These are phyloP conservation scores for Catocala nupta DNA, from an alignment of 2,888 invertebrate genomes.

Conservation along the genomic window DNA sequence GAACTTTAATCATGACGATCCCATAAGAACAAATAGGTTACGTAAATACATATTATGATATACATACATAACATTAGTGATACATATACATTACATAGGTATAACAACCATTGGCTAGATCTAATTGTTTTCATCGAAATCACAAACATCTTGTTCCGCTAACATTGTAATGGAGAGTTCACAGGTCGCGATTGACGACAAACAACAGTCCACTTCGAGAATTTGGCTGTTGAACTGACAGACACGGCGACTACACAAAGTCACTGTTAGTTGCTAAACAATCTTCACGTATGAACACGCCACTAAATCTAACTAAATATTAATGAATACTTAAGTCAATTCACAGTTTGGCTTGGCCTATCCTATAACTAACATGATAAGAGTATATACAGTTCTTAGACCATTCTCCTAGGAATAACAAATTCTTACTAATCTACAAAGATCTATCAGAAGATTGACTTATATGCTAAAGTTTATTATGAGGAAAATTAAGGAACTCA, in stretches of 20 bases:
- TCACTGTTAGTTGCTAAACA: neutral
- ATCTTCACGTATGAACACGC: slow-evolving; percentile 26
- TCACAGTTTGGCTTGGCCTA: slow-evolving; percentile 77
- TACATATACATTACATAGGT: slow-evolving; percentile 57
- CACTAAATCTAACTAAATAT: slow-evolving; percentile 38
- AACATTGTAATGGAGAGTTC: slow-evolving; percentile 40
- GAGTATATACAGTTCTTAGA: slow-evolving; percentile 55
- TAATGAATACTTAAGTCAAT: slow-evolving; percentile 58
- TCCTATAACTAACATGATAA: slow-evolving; percentile 50
- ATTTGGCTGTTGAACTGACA: neutral
- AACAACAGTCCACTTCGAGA: neutral
- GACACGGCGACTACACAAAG: too few relatives aligned
- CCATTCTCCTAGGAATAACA: slow-evolving; percentile 61
- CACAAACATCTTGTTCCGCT: slow-evolving; percentile 59
- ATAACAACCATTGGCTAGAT: slow-evolving; percentile 66
- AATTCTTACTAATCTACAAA: slow-evolving; percentile 55
- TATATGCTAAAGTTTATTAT: slow-evolving; percentile 35
- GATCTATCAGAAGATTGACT: slow-evolving; percentile 48
- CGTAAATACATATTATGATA: slow-evolving; percentile 44
- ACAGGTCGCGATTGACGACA: slow-evolving; percentile 16
- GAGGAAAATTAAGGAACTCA: slow-evolving; percentile 12
- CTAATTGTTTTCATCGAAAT: slow-evolving; percentile 56
- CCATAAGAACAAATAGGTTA: slow-evolving; percentile 69
- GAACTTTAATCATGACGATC: slow-evolving; percentile 80
- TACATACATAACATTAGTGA: slow-evolving; percentile 60